These are phyloP conservation scores for Gobio occitaniae DNA, from an alignment of 2,797 vertebrate species.

Conservation along the genomic window DNA sequence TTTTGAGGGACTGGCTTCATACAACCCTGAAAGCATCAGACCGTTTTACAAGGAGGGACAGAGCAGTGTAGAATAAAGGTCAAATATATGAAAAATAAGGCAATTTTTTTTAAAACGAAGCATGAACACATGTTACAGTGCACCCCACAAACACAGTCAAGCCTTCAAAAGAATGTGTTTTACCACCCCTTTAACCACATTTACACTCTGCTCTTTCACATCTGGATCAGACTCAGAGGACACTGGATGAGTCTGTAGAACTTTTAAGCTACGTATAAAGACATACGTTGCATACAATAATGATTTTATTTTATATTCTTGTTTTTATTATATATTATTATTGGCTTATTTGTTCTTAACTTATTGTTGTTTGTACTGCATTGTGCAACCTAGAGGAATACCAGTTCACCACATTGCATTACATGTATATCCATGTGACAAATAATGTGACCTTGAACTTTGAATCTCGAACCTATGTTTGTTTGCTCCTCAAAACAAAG, in stretches of 20 bases:
- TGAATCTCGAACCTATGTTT: slow-evolving; percentile 50
- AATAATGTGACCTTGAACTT: neutral
- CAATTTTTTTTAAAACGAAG: no score
- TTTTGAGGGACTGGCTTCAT: no score
- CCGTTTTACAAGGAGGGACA: no score
- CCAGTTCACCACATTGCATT: neutral
- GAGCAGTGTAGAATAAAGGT: no score
- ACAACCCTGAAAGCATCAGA: no score
- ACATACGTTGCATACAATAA: neutral
- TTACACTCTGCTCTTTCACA: neutral
- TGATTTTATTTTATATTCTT: neutral
- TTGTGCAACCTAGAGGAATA: neutral
- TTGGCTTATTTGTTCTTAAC: neutral
- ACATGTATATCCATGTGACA: neutral
- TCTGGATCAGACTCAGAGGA: neutral
- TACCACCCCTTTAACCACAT: no score
- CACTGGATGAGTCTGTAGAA: neutral
- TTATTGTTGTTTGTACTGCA: neutral
- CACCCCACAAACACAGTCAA: no score
- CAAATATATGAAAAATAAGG: no score
- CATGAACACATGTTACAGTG: no score
- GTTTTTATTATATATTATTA: neutral
- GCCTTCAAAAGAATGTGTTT: no score
- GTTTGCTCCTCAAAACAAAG: slow-evolving; percentile 70
- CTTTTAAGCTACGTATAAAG: neutral